Evolutionary conservation across 2,888 invertebrate species (phyloP), one percentile per base, ranked within the genome.

Genomic region (Conomelus anceps): DNA sequence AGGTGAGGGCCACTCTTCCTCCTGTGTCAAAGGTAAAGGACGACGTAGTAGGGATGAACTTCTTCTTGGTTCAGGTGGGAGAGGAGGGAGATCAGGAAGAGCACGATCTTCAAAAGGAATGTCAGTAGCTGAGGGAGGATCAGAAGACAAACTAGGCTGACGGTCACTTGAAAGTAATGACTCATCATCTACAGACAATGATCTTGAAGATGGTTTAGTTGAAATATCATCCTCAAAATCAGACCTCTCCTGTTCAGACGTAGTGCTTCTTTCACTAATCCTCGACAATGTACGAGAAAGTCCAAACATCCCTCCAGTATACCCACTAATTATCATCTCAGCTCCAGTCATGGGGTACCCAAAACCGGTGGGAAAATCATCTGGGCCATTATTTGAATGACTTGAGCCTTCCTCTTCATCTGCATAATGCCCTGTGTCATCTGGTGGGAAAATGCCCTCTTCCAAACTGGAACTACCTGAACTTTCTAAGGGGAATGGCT

Each of bases 211-310:
- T 3, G 96, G 97, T 93, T 97, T 97, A 29, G 97, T 97, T 0
- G 97, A 96, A 89, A 92, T 91, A 86, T 92, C 92, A 93, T 97
- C 97, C 93, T 97, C 97, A 92, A 97, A 96, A 90, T 97, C 96
- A 92, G 97, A 97, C 1, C 97, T 97, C 90, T 94, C 94, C 93
- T 97, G 97, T 93, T 97, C 97, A 0, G 97, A 97, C 17, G 97
- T 97, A 13, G 98, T 98, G 91, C 97, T 98, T 85, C 97, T 95
- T 93, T 98, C 98, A 0, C 97, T 98, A 92, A 98, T 98, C 90
- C 98, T 94, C 0, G 97, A 97, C 26, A 98, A 94, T 0, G 98
- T 98, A 85, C 98, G 95, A 0, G 96, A 96, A 23, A 96, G 92
- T 0, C 96, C 96, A 93, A 97, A 97, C 86, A 96, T 96, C 90